Base-by-base conservation (phyloP, 1,140 invertebrate genomes). In the Sarcophaga bullata region DNA sequence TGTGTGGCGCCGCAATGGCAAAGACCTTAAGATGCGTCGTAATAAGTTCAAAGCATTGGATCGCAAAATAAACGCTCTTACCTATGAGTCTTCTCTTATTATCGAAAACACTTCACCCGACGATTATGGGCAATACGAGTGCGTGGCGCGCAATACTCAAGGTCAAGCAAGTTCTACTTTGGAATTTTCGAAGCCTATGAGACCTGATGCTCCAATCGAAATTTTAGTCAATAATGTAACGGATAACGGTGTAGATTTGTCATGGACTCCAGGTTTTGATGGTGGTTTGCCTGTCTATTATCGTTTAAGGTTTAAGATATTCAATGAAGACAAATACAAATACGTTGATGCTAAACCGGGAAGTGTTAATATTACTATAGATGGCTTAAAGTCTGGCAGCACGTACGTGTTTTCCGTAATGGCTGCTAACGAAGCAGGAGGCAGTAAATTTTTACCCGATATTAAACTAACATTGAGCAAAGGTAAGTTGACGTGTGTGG, bases 241-340 rank as follows among this genome's bases (percentile, higher is more conserved):
- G 0, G 95, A 98, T 88, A 95, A 97, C 86, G 94, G 95, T 0
- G 95, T 98, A 8, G 94, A 94, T 0, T 89, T 99, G 13, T 91
- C 93, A 52, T 99, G 98, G 98, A 93, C 93, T 68, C 95, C 97
- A 13, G 98, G 97, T 3, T 99, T 99, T 90, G 95, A 99, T 90
- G 98, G 98, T 0, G 98, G 98, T 8, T 91, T 97, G 82, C 91
- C 92, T 52, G 96, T 97, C 73, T 94, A 94, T 50, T 98, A 95
- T 90, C 93, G 94, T 54, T 92, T 98, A 19, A 91, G 95, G 80
- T 97, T 93, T 90, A 89, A 86, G 76, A 86, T 86, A 76, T 85
- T 86, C 0, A 85, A 86, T 1, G 88, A 87, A 82, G 87, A 88
- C 93, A 92, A 92, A 73, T 95, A 95, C 85, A 93, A 93, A 87